Base-by-base conservation (phyloP, 2,888 invertebrate species). In the Tolmerus cingulatus region DNA sequence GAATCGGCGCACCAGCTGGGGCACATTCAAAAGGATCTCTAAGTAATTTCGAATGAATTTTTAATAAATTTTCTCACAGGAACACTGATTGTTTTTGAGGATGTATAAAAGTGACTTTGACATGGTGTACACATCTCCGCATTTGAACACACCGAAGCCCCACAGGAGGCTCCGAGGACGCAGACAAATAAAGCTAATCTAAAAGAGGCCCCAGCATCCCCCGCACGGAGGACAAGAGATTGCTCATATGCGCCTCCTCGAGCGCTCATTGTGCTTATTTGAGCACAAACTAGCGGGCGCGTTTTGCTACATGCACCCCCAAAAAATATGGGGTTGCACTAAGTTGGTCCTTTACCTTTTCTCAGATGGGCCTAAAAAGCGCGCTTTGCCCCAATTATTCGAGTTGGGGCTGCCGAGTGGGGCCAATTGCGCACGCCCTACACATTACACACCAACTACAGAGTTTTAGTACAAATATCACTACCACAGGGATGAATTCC, bases 41-140 rank as follows among this genome's bases (percentile, higher is more conserved):
- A 87, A 86, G 87, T 88, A 87, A 88, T 88, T 85, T 85, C 74
- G 79, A 84, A 88, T 88, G 87, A 87, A 88, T 88, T 88, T 88
- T 87, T 88, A 88, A 88, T 88, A 78, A 87, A 57, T 87, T 74
- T 85, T 87, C 79, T 77, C 87, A 78, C 85, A 85, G 78, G 79
- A 85, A 85, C 81, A 78, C 79, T 88, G 87, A 88, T 88, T 88
- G 88, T 88, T 87, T 87, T 76, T 87, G 57, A 82, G 82, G 23
- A 87, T 87, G 87, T 87, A 82, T 87, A 16, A 76, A 66, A 87
- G 27, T 51, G 27, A 40, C 34, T 37, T 19, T 57, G 57, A 82
- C 34, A 82, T 34, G 37, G 79, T 46, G 55, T 23, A 19, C 37
- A 37, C 23, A 66, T 82, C 30, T 78, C 19, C n/a, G 37, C 30